A percentile compares a stretch with the other conserved stretches of the same genome.
Evolutionary conservation across 2,888 invertebrate species (phyloP).

Genomic region (Epistrophe eligans): DNA sequence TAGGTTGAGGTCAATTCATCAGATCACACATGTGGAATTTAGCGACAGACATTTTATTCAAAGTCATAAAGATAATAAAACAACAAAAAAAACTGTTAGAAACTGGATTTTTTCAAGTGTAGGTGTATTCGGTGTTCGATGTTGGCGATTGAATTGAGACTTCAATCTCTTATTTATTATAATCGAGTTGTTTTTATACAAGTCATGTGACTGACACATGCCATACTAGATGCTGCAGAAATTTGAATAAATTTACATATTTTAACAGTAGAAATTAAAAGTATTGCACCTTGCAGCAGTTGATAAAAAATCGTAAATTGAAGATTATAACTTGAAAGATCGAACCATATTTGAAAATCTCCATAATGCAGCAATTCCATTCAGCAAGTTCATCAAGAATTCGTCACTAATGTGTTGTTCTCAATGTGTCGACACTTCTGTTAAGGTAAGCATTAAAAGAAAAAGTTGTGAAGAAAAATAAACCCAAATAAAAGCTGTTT

Average conservation of each 20-base stretch:
- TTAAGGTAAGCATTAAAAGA: too few species aligned
- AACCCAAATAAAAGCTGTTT: too few species aligned
- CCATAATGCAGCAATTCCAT: too few species aligned
- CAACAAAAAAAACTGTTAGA: conserved; percentile 7
- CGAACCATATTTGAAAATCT: too few species aligned
- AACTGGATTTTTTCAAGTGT: conserved; percentile 27
- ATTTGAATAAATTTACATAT: not conserved
- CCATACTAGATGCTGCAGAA: not conserved
- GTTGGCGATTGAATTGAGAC: conserved; percentile 6
- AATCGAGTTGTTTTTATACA: conserved; percentile 17
- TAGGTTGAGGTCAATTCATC: conserved; percentile 19
- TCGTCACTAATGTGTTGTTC: too few species aligned
- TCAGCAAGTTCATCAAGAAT: too few species aligned
- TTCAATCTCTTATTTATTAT: conserved; percentile 22
- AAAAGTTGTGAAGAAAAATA: too few species aligned
- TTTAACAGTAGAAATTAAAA: not conserved
- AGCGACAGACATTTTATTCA: conserved; percentile 12
- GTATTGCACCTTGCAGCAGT: not conserved
- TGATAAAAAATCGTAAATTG: too few species aligned
- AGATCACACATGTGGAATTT: not conserved
- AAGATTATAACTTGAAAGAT: too few species aligned
- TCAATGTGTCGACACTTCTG: too few species aligned
- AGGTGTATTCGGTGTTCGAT: conserved; percentile 4
- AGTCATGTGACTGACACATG: conserved; percentile 31
- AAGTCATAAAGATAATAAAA: conserved; percentile 18